Evolutionary conservation across 1,140 invertebrate species (phyloP).

Genomic region (Phenacoccus solenopsis): DNA sequence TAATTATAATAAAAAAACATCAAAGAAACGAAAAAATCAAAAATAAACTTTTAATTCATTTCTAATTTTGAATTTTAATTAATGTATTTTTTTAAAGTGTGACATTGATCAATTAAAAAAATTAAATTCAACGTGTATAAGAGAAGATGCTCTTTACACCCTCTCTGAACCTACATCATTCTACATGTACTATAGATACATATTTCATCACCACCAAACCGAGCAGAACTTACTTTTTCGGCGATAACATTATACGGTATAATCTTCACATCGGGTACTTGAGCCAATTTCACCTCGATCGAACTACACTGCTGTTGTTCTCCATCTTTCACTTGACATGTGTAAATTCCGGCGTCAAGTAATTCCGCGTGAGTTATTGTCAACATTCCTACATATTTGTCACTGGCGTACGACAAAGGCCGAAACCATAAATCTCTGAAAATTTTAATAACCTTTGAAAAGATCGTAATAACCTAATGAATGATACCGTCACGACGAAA

Average conservation of each 20-base stretch:
- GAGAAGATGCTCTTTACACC: no score
- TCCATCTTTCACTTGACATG: slow-evolving; percentile 56
- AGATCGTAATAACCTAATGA: slow-evolving; percentile 16
- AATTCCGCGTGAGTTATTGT: slow-evolving; percentile 46
- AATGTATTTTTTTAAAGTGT: no score
- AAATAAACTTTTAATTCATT: no score
- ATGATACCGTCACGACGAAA: no score
- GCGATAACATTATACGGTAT: slow-evolving; percentile 59
- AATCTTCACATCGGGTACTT: slow-evolving; percentile 52
- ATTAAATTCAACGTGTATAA: no score
- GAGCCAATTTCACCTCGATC: slow-evolving; percentile 47
- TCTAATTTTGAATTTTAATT: no score
- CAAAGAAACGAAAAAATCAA: no score
- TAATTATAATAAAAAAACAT: no score
- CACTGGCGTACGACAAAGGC: not conserved
- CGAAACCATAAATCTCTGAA: slow-evolving; percentile 35
- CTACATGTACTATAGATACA: no score
- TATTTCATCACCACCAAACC: no score
- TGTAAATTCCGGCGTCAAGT: slow-evolving; percentile 56
- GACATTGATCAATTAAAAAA: no score
- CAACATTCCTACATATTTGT: slow-evolving; percentile 47
- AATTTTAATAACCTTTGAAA: not conserved
- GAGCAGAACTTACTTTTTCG: slow-evolving; percentile 41
- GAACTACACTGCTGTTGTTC: slow-evolving; percentile 59
- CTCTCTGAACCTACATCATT: no score